Evolutionary conservation across 2,113 vertebrate genomes (phyloP).

Genomic region (Aplodontia rufa): DNA sequence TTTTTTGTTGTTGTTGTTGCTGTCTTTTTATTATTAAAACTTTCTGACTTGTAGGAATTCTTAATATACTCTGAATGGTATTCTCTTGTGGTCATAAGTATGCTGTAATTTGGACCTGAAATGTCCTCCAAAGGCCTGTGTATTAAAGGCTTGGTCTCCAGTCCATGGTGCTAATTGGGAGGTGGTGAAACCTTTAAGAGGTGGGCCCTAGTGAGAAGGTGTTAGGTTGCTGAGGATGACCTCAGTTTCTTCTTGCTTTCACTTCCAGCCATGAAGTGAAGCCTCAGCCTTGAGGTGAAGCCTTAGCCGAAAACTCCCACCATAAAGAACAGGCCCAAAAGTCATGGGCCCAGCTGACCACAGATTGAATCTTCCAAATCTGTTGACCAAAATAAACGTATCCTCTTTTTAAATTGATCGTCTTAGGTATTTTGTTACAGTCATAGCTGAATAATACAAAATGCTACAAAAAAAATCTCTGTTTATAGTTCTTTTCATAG

Average conservation of each 20-base stretch:
- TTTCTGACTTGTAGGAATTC: neutral
- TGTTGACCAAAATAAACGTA: neutral
- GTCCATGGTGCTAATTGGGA: neutral
- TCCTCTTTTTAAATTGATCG: neutral
- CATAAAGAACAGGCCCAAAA: neutral
- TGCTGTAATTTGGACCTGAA: too few species aligned
- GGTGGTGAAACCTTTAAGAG: neutral
- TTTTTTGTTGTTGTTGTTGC: neutral
- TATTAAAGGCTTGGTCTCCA: neutral
- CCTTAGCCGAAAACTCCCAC: neutral
- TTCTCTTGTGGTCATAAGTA: neutral
- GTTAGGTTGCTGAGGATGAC: neutral
- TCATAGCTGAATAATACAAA: neutral
- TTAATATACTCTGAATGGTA: constrained; percentile 5
- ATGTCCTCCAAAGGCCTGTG: too few species aligned
- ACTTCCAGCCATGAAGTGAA: neutral
- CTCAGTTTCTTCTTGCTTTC: neutral
- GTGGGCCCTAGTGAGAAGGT: neutral
- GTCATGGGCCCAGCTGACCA: neutral
- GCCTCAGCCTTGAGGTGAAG: too few species aligned
- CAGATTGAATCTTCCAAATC: neutral
- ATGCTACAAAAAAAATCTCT: neutral
- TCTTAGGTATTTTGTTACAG: neutral
- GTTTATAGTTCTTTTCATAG: neutral
- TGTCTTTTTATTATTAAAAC: neutral